Conservation (phyloP, 2,797 vertebrate genomes). For the Triplophysa bombifrons region DNA sequence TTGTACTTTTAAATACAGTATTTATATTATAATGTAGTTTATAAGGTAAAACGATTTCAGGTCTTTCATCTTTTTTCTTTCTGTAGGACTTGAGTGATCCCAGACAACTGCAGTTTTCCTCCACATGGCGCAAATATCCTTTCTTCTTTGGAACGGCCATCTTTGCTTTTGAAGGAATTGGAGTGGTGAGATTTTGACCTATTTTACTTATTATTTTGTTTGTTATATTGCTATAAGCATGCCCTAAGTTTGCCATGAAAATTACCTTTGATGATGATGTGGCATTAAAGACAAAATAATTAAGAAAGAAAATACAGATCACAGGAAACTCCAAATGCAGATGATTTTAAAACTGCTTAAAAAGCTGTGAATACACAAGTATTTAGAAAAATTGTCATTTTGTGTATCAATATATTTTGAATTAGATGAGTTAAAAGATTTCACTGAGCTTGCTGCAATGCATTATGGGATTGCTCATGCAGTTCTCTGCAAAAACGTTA, state of each 20-base stretch:
- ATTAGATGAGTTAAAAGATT: no score
- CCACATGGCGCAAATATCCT: conserved; percentile 81
- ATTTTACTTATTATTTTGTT: no score
- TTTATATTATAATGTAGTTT: background rate
- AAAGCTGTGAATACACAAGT: no score
- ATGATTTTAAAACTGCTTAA: no score
- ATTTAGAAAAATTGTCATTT: no score
- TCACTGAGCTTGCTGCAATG: background rate
- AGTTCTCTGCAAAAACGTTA: background rate
- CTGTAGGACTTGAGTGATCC: conserved; percentile 78
- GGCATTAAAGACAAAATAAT: no score
- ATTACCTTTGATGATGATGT: no score
- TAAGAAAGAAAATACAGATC: no score
- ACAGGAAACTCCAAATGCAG: no score
- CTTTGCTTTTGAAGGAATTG: conserved; percentile 89
- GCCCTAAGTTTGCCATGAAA: no score
- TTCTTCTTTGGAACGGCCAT: conserved; percentile 88
- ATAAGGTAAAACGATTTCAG: background rate
- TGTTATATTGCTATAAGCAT: no score
- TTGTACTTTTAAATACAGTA: no score
- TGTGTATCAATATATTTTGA: background rate
- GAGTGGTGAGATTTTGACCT: conserved; percentile 78
- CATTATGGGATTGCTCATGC: background rate
- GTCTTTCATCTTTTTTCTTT: background rate
- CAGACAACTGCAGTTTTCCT: conserved; percentile 72